These are phyloP conservation scores for Polyploca ridens DNA, from an alignment of 2,888 invertebrate genomes.

Conservation along the genomic window DNA sequence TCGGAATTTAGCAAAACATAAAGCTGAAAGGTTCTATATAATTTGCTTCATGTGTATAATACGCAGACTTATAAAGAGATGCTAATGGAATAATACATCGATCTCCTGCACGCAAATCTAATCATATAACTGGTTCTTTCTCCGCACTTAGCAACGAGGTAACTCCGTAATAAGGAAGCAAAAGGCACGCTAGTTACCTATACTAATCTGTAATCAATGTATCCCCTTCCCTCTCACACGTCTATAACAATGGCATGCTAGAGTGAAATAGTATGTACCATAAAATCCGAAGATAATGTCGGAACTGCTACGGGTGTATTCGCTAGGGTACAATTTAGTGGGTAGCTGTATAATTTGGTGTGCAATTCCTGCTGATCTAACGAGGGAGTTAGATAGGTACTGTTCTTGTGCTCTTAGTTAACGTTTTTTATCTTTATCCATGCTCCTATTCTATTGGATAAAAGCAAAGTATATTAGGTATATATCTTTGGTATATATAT, in stretches of 20 bases:
- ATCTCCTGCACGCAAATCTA: background rate
- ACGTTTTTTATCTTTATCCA: background rate
- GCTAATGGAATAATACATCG: too few species aligned
- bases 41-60: too few species aligned
- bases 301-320: background rate
- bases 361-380: conserved; percentile 1
- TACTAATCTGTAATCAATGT: background rate
- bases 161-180: background rate
- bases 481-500: too few species aligned
- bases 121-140: background rate
- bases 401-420: background rate
- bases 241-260: background rate
- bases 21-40: too few species aligned
- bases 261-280: background rate
- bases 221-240: background rate
- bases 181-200: background rate
- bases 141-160: background rate
- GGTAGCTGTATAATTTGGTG: background rate
- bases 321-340: background rate
- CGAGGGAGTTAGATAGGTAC: background rate
- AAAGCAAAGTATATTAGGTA: too few species aligned
- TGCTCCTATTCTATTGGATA: too few species aligned
- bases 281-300: background rate
- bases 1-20: too few species aligned
- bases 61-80: too few species aligned